Base-by-base conservation (phyloP, 2,113 vertebrate genomes). In the Sander vitreus region DNA sequence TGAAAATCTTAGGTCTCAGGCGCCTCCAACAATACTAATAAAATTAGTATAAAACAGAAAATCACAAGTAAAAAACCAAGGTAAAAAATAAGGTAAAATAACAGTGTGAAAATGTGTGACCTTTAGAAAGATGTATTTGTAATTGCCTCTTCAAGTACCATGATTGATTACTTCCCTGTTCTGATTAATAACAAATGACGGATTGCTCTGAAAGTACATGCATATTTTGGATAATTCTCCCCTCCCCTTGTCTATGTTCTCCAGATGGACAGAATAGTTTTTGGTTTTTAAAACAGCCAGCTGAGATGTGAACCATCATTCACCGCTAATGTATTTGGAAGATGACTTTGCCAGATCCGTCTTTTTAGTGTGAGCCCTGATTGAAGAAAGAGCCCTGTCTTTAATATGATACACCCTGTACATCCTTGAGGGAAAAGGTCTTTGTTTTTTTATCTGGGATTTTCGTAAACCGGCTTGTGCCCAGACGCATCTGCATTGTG, bases 181-280 rank as follows among this genome's bases (percentile, higher is more conserved):
- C 33, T 85, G 76, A 90, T 84, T 84, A 83, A 81, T 84, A 82
- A 85, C 60, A 86, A 77, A 88, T 85, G 85, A 91, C 59, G 51
- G 39, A 76, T 87, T 11, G 1, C 65, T 79, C 67, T 71, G 36
- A 79, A 70, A 15, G 48, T 72, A 68, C 50, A 68, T 50, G 39
- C 21, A 65, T 65, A 80, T 81, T 81, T 81, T 64, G 67, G 48
- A 83, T 78, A 45, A 71, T 58, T 43, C 43, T 62, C 6, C 50
- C 19, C 3, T 65, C n/a, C 27, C 4, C 57, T 10, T 36, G 36
- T 76, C 62, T 30, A 57, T 87, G 83, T 74, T 69, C 12, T 67
- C 87, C 89, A 89, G 85, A 93, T 89, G 85, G 82, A 78, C 27
- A 79, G 39, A 71, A 45, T 3, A 39, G 62, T n/a, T 78, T 89